Evolutionary conservation across 2,113 vertebrate species (phyloP), one percentile per base, ranked within the genome.

Genomic region (Actinemys pallida): DNA sequence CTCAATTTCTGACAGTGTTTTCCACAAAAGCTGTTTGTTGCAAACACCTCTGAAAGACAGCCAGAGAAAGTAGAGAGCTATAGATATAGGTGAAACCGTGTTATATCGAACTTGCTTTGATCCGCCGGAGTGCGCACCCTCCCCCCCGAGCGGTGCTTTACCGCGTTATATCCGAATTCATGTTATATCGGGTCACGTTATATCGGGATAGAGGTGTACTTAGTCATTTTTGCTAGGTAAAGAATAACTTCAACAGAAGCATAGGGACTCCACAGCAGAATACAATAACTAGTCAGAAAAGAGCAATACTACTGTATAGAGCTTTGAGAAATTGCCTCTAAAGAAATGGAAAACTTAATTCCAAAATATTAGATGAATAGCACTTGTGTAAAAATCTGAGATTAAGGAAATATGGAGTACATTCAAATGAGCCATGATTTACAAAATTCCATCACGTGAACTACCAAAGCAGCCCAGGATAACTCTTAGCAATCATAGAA

Each of bases 401-500:
- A 81, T n/a, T 52, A 49, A 79, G 47, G 50, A 80, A 80, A 52
- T 35, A 93, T 88, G 92, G 91, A 69, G 54, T 72, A 42, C 52
- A 83, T 81, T 47, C 84, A 92, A 90, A 91, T 93, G 81, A 95
- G 94, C 94, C 75, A 90, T 0, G 14, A 14, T 95, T 95, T 93
- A 8, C 92, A 88, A 92, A 92, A 94, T 87, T 94, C 75, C 94
- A 88, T 17, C 14, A 65, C 6, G 62, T 35, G 93, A 95, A 62
- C 89, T 90, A 81, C 54, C 93, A 91, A 91, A 72, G 82, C 84
- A 97, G 95, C 84, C 86, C 88, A 92, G 45, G 57, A 81, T 96
- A 95, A 96, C 96, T 93, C 94, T 91, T 93, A 96, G 84, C 25
- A 57, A 94, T 27, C 59, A 83, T 89, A 87, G 92, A 81, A 85